Percentiles rank a stretch among this genome's conserved stretches.
These are phyloP conservation scores for Apoda limacodes DNA, from an alignment of 2,888 invertebrate genomes.

Conservation along the genomic window DNA sequence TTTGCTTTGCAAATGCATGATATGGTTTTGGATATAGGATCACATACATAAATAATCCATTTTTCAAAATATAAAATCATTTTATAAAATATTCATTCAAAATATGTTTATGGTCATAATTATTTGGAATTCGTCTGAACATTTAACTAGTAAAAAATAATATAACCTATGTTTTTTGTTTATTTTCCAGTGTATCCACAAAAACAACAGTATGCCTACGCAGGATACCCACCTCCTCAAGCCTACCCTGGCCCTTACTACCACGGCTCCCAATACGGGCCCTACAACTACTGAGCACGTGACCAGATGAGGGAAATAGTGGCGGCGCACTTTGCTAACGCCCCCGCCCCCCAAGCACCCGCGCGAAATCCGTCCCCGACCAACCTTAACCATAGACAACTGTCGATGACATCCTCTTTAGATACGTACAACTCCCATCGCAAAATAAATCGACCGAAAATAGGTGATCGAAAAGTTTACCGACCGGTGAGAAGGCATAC, in stretches of 20 bases:
- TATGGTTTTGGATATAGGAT: too few relatives aligned
- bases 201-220: conserved; percentile 93
- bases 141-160: too few relatives aligned
- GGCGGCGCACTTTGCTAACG: conserved; percentile 57
- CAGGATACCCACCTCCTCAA: conserved; percentile 85
- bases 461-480: conserved; percentile 50
- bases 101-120: too few relatives aligned
- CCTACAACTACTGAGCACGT: conserved; percentile 87
- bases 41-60: too few relatives aligned
- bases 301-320: conserved; percentile 66
- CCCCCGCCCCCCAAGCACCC: conserved; percentile 55
- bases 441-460: conserved; percentile 37
- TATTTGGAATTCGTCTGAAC: too few relatives aligned
- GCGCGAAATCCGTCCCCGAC: conserved; percentile 44
- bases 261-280: conserved; percentile 93
- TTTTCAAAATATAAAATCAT: too few relatives aligned
- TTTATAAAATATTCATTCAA: too few relatives aligned
- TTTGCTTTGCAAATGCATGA: too few relatives aligned
- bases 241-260: conserved; percentile 91
- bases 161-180: background rate
- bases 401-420: conserved; percentile 29
- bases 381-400: conserved; percentile 20
- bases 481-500: conserved; percentile 46
- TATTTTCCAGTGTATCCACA: conserved; percentile 86
- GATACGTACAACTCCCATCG: conserved; percentile 61